Conservation (phyloP, 2,113 vertebrate species). For the Perccottus glenii region DNA sequence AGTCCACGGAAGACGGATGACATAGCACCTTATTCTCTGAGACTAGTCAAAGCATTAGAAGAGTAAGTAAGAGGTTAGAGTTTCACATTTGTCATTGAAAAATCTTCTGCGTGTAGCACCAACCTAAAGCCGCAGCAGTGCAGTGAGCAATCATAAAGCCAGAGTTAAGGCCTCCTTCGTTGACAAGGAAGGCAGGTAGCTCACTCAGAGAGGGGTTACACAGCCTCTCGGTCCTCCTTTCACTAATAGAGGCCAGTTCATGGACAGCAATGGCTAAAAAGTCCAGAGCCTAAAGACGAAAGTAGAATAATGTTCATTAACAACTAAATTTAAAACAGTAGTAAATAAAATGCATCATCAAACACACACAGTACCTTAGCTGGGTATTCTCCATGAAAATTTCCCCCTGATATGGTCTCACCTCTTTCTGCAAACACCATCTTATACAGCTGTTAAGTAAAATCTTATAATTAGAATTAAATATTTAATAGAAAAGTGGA, state of each 20-base stretch:
- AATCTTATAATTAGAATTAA: not conserved
- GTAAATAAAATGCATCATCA: not conserved
- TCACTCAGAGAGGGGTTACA: constrained; percentile 97
- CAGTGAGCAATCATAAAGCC: constrained; percentile 99
- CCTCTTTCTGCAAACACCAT: constrained; percentile 97
- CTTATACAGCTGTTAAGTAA: constrained; percentile 71
- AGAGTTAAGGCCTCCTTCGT: constrained; percentile 96
- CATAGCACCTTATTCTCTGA: constrained; percentile 97
- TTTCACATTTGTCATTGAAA: too few species aligned
- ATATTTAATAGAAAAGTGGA: not conserved
- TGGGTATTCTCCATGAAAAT: constrained; percentile 99
- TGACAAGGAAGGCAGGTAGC: constrained; percentile 94
- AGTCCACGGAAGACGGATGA: constrained; percentile 97
- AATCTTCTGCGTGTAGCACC: constrained; percentile 39
- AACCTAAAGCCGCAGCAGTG: constrained; percentile 93
- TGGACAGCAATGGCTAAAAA: constrained; percentile 92
- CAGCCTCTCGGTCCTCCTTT: constrained; percentile 93
- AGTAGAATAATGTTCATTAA: not conserved
- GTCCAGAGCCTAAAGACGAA: constrained; percentile 82
- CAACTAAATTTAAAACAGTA: not conserved
- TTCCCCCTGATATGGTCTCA: constrained; percentile 97
- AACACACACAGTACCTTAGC: constrained; percentile 72
- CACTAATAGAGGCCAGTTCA: constrained; percentile 94
- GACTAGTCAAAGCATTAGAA: constrained; percentile 77
- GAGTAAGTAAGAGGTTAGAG: not conserved